Base-by-base conservation (phyloP, 2,888 invertebrate species). In the Scaptomyza tumidula region DNA sequence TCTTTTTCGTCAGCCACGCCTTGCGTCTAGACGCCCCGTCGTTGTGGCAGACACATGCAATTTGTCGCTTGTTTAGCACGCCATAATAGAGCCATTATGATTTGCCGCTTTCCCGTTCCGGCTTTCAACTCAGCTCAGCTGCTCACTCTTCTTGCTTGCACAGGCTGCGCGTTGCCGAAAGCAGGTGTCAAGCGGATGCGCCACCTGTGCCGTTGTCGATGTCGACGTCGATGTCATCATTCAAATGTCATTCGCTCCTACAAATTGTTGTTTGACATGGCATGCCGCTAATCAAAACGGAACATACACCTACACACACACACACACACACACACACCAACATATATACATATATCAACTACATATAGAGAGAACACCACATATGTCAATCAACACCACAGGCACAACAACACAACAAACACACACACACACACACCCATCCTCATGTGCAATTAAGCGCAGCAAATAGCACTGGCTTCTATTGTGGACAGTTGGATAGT, bases 181-280 rank as follows among this genome's bases (percentile, higher is more conserved):
- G 71, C 77, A 73, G 79, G 82, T 75, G 77, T 78, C 57, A 61
- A 70, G 78, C 84, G 85, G 85, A 86, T 88, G 84, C 86, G 81
- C 71, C 79, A 84, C 86, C 80, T 78, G 86, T 46, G 33, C 39
- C n/a, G 66, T 5, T 50, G 50, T 37, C 14, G 63, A 10, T 46
- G 55, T 33, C 43, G 29, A 27, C 48, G 60, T 62, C 65, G 69
- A 70, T 77, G 88, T 86, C 85, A 86, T 88, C 88, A 88, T 88
- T 88, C 86, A 82, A 89, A 88, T 90, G 89, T 62, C 78, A 83
- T 75, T 72, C 76, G 70, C 72, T 76, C 66, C 65, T 75, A 80
- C 88, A 89, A 89, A 89, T 89, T 83, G 81, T 79, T 88, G 87
- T 86, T 89, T 89, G 88, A 89, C 90, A 90, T 80, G 90, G 78